phyloP scores from a whole-genome alignment of 2,797 vertebrate genomes.

The Petrocephalus schoutedeni region DNA sequence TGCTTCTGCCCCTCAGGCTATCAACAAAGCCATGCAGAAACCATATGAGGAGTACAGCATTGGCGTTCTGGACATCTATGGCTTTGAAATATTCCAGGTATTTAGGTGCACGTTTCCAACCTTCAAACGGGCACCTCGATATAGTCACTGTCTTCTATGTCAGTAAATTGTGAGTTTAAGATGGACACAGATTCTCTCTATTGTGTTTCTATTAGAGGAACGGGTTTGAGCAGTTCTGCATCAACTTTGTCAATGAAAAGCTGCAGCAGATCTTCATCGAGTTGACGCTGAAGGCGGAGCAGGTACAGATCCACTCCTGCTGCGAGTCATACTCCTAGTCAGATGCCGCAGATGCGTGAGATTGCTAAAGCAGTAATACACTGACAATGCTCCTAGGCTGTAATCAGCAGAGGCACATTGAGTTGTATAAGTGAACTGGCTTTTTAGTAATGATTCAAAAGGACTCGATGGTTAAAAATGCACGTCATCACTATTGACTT shows the following conservation, averaged over 20 bases:
- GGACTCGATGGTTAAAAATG: neutral
- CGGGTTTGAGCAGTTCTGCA: slow-evolving; percentile 97
- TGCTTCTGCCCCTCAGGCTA: slow-evolving; percentile 57
- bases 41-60: slow-evolving; percentile 83
- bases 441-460: neutral
- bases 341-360: neutral
- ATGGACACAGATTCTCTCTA: neutral
- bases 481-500: neutral
- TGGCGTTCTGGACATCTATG: slow-evolving; percentile 93
- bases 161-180: neutral
- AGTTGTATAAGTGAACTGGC: neutral
- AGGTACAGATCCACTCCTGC: slow-evolving; percentile 61
- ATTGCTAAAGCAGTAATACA: neutral
- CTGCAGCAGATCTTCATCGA: slow-evolving; percentile 98
- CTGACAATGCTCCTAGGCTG: neutral
- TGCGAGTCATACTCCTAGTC: too few species aligned
- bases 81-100: slow-evolving; percentile 98
- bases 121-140: neutral
- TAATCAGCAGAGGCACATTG: neutral
- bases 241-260: slow-evolving; percentile 98
- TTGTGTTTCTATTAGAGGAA: slow-evolving; percentile 70
- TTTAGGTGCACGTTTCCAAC: neutral
- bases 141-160: neutral
- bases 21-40: slow-evolving; percentile 92
- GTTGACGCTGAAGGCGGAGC: slow-evolving; percentile 93